Evolutionary conservation across 1,140 invertebrate genomes (phyloP).

Genomic region (Hestina assimilis): DNA sequence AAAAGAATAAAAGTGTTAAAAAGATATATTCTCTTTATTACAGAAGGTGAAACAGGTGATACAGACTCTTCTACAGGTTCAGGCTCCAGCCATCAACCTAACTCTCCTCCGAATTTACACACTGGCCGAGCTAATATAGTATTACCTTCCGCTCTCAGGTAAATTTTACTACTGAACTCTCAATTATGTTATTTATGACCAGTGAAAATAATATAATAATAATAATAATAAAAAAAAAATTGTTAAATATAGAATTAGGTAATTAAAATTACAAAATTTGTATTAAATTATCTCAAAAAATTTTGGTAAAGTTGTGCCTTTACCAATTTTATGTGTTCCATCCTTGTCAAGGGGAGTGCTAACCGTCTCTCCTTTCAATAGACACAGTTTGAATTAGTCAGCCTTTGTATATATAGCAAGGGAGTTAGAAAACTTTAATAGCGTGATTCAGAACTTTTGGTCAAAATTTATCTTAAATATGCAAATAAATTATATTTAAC

Average conservation of each 20-base stretch:
- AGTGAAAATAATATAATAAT: background rate
- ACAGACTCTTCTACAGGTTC: conserved; percentile 62
- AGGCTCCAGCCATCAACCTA: conserved; percentile 42
- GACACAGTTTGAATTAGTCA: conserved; percentile 6
- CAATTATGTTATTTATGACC: background rate
- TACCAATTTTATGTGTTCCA: conserved; percentile 39
- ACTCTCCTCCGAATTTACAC: conserved; percentile 43
- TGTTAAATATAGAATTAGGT: background rate
- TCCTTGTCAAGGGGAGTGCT: conserved; percentile 47
- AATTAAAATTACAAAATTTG: too few species aligned
- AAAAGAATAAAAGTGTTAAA: too few species aligned
- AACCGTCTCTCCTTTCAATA: conserved; percentile 46
- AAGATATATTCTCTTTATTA: background rate
- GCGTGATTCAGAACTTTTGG: conserved; percentile 20
- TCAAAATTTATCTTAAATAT: background rate
- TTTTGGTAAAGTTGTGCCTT: conserved; percentile 43
- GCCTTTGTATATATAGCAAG: conserved; percentile 20
- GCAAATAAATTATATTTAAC: background rate
- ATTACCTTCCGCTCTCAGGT: conserved; percentile 65
- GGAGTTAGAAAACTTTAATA: conserved; percentile 16
- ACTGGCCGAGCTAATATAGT: conserved; percentile 54
- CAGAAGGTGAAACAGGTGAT: conserved; percentile 59
- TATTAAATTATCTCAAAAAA: too few species aligned
- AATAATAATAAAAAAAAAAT: background rate
- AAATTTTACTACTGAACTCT: too few species aligned